phyloP scores from a whole-genome alignment of 2,888 invertebrate species.

The Dicranocentrus wangi region DNA sequence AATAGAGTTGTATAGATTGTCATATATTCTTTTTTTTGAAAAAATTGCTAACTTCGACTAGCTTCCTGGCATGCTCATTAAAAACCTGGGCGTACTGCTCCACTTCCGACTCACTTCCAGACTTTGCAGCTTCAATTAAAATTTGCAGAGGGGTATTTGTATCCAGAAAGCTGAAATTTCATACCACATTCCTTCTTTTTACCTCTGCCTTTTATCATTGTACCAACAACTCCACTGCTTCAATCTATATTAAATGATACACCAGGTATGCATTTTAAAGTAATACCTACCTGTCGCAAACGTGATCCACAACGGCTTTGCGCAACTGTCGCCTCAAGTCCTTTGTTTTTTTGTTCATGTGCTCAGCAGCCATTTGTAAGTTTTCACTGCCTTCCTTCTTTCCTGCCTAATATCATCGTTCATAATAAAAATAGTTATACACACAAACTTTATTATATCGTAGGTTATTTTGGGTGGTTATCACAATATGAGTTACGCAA shows the following conservation, averaged over 20 bases:
- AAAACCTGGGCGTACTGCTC: conserved; percentile 95
- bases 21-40: conserved; percentile 9
- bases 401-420: conserved; percentile 80
- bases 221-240: not conserved
- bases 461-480: not conserved
- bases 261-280: not conserved
- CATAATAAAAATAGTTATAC: not conserved
- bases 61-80: conserved; percentile 95
- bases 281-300: conserved; percentile 83
- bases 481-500: not conserved
- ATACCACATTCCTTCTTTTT: not conserved
- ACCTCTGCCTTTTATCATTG: not conserved
- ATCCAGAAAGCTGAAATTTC: conserved; percentile 87
- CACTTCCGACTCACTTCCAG: conserved; percentile 90
- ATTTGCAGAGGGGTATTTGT: conserved; percentile 95
- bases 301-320: conserved; percentile 98
- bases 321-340: conserved; percentile 94
- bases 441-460: not conserved
- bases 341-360: conserved; percentile 96
- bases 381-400: conserved; percentile 91
- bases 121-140: conserved; percentile 94
- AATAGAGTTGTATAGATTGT: too few relatives aligned
- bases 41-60: conserved; percentile 84
- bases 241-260: not conserved
- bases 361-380: conserved; percentile 93